Evolutionary conservation across 2,888 invertebrate genomes (phyloP).

Genomic region (Electrophaes corylata): DNA sequence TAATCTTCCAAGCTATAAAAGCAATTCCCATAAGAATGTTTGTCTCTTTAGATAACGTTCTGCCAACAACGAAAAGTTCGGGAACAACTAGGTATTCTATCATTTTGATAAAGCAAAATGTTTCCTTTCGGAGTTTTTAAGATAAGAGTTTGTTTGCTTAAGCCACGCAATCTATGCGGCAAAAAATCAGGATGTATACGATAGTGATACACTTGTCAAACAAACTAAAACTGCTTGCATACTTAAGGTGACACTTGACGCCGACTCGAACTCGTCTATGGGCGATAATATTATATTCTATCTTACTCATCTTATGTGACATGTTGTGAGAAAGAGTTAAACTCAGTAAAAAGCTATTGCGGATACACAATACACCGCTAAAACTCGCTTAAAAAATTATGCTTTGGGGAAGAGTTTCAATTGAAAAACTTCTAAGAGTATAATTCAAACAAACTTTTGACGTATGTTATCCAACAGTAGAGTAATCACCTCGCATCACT

Average conservation of each 20-base stretch:
- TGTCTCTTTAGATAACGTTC: slow-evolving; percentile 30
- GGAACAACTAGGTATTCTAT: slow-evolving; percentile 53
- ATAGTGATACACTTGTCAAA: slow-evolving; percentile 59
- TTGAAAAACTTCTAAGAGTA: too few species aligned
- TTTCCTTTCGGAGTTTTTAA: slow-evolving; percentile 56
- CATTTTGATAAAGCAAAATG: slow-evolving; percentile 65
- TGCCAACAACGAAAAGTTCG: slow-evolving; percentile 35
- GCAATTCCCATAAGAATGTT: slow-evolving; percentile 33
- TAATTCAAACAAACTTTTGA: too few species aligned
- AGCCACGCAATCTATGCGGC: slow-evolving; percentile 65
- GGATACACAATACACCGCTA: too few species aligned
- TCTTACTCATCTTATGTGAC: too few species aligned
- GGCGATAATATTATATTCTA: too few species aligned
- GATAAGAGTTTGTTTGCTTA: slow-evolving; percentile 74
- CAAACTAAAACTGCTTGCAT: slow-evolving; percentile 27
- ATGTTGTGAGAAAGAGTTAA: too few species aligned
- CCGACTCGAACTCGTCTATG: too few species aligned
- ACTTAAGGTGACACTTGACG: not conserved
- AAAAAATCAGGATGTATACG: slow-evolving; percentile 75
- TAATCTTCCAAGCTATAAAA: slow-evolving; percentile 7
- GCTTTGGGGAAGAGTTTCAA: too few species aligned
- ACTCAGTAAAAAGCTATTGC: too few species aligned
- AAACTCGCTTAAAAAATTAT: too few species aligned
- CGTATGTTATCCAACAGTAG: too few species aligned
- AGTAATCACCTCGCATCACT: too few species aligned